Conservation (phyloP, 2,797 vertebrate species). For the Pipistrellus pygmaeus region DNA sequence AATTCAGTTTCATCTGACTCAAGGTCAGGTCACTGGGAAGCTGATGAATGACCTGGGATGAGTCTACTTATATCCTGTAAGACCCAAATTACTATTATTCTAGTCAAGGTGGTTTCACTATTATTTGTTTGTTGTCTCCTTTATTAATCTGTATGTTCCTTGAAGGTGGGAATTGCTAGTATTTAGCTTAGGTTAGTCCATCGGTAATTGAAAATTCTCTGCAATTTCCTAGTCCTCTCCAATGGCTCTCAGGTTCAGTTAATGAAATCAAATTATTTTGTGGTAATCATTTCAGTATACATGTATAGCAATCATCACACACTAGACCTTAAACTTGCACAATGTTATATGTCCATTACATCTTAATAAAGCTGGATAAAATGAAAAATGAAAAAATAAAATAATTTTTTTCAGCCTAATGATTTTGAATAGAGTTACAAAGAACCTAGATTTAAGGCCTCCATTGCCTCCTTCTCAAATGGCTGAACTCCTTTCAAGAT, state of each 20-base stretch:
- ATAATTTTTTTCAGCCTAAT: background rate
- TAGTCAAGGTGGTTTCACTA: background rate
- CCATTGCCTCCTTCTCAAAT: background rate
- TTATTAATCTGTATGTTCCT: background rate
- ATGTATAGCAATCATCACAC: background rate
- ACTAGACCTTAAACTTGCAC: background rate
- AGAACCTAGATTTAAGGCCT: background rate
- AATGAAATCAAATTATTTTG: slow-evolving; percentile 31
- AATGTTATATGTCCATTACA: background rate
- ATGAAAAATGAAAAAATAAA: background rate
- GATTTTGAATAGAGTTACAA: slow-evolving; percentile 16
- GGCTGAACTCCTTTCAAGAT: background rate
- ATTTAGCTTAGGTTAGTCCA: background rate
- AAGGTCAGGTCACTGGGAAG: background rate
- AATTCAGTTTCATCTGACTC: background rate
- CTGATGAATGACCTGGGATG: background rate
- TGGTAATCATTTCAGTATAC: background rate
- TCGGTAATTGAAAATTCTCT: background rate
- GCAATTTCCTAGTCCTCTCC: background rate
- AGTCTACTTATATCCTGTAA: background rate
- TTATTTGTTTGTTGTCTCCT: background rate
- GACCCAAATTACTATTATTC: background rate
- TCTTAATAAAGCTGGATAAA: background rate
- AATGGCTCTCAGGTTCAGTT: slow-evolving; percentile 25
- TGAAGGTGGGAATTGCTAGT: background rate